Base-by-base conservation (phyloP, 2,888 invertebrate species). In the Lasiommata megera region DNA sequence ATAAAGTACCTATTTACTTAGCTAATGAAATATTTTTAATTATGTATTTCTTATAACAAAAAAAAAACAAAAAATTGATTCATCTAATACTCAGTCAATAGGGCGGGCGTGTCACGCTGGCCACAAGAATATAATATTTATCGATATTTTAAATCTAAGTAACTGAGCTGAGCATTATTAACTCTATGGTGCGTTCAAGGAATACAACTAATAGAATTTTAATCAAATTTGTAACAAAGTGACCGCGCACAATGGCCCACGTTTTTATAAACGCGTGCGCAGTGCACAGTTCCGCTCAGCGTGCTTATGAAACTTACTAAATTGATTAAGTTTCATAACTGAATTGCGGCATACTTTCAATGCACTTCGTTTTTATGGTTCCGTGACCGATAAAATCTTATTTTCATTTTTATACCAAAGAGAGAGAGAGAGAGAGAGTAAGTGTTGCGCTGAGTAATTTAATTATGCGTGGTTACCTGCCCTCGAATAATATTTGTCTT, bases 191-290 rank as follows among this genome's bases (percentile, higher is more conserved):
- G 55, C 48, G 48, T 64, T 64, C 61, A 64, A 66, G 64, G 67
- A 66, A 69, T 67, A 71, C 72, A 76, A 71, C 77, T 79, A 79
- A 84, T 82, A 80, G 76, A 84, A 82, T 76, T 83, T 84, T 78
- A 87, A 86, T 87, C 79, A 82, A 86, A 86, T 82, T 80, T 80
- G 73, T 79, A 79, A 80, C 74, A 80, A 81, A 80, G 79, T 82
- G 77, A 80, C 75, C 74, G 73, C 72, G 71, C 69, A 77, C 79
- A 79, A 80, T 74, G 68, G 68, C 58, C 64, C 53, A 57, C 70
- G 71, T 79, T 74, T 84, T 82, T 23, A 80, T 68, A 61, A 61
- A 71, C 82, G 75, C 85, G 84, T 84, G 87, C 79, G 68, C 63
- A 69, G 72, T 84, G 87, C 79, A 68, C 63, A 68, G 71, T 18